Evolutionary conservation across 2,113 vertebrate genomes (phyloP), one percentile per base, ranked within the genome.

Genomic region (Carassius gibelio): DNA sequence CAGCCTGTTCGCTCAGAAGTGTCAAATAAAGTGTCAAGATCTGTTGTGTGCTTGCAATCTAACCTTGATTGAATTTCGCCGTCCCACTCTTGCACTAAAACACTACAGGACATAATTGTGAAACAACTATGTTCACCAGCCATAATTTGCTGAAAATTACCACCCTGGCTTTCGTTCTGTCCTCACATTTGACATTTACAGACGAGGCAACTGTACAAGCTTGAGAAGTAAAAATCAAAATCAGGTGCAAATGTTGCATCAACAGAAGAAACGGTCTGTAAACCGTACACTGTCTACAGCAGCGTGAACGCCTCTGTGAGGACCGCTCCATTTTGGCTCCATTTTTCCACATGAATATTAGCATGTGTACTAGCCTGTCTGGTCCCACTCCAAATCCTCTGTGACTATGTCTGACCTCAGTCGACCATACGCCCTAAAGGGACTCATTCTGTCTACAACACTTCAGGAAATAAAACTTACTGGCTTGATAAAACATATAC

Each of bases 191-290:
- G 64, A 82, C 80, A 82, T 82, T 57, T 82, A 36, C n/a, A 82
- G 64, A 71, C 34, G 19, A 82, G 64, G 64, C 34, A 82, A 50
- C 79, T 34, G n/a, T 9, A 34, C 4, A 13, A 21, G 48, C 26
- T 19, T 48, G 61, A 48, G 13, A 17, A 30, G n/a, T 30, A 81
- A n/a, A n/a, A n/a, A n/a, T n/a, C n/a, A n/a, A 81, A 81, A 75
- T 66, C 78, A 66, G 38, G 8, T 81, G 78, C 45, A 82, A 82
- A 71, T 82, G 64, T 71, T 82, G 62, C 80, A 82, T 82, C 80
- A 82, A 82, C 64, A 82, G 23, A 50, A 66, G 61, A 66, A 81
- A 81, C 11, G 23, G 66, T 26, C 45, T 75, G 45, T 75, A 50
- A 80, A 64, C 34, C 6, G 21, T 23, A n/a, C 57, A 59, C 30